These are phyloP conservation scores for Muraenolepis orangiensis DNA, from an alignment of 2,797 vertebrate genomes.

Conservation along the genomic window DNA sequence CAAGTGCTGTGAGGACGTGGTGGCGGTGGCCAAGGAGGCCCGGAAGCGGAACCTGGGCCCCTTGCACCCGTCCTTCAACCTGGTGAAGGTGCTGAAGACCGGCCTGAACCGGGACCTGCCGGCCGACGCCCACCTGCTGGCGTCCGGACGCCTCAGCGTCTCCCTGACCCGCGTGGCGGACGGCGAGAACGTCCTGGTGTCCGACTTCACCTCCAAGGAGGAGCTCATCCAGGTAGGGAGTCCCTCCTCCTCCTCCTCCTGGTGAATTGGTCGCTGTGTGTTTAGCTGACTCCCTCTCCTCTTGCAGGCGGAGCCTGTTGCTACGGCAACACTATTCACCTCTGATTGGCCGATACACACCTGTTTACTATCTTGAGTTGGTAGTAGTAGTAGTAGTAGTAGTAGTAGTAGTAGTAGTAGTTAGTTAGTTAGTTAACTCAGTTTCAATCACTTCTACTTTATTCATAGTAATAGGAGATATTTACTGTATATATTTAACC, in stretches of 20 bases:
- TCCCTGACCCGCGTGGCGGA: constrained; percentile 91
- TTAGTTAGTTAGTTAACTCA: too few species aligned
- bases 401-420: too few species aligned
- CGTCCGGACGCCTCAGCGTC: constrained; percentile 78
- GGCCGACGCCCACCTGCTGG: constrained; percentile 69
- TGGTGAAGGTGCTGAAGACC: constrained; percentile 73
- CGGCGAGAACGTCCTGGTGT: constrained; percentile 85
- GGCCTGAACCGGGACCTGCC: constrained; percentile 76
- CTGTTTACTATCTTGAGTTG: too few species aligned
- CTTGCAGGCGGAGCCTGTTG: too few species aligned
- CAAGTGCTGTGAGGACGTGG: constrained; percentile 78
- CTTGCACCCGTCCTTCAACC: constrained; percentile 85
- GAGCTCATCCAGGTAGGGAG: constrained; percentile 86
- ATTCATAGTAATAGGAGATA: too few species aligned
- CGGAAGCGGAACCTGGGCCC: constrained; percentile 81
- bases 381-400: too few species aligned
- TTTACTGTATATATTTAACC: too few species aligned
- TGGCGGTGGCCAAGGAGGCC: constrained; percentile 73
- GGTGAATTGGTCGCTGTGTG: too few species aligned
- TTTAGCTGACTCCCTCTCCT: too few species aligned
- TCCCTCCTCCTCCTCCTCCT: too few species aligned
- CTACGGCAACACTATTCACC: neutral
- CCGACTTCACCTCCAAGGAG: constrained; percentile 85
- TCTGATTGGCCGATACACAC: neutral
- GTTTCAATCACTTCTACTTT: too few species aligned